phyloP scores from a whole-genome alignment of 2,113 vertebrate genomes.

The Anarhynchus alexandrinus region DNA sequence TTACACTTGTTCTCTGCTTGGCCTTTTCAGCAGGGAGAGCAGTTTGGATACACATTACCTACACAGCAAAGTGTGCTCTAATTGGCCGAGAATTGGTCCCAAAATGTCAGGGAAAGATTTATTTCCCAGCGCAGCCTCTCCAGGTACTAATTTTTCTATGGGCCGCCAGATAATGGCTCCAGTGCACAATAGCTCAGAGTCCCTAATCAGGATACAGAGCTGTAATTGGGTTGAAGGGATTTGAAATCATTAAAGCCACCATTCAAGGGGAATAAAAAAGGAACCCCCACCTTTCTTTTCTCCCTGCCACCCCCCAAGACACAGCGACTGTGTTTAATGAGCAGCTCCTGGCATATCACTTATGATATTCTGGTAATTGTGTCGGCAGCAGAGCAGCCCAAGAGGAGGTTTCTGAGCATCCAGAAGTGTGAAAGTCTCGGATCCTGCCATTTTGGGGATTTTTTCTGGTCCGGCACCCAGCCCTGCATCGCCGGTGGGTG shows the following conservation, averaged over 20 bases:
- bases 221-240: constrained; percentile 83
- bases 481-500: not conserved
- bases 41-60: constrained; percentile 70
- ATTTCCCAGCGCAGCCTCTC: constrained; percentile 74
- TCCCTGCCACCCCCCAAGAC: constrained; percentile 35
- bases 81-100: constrained; percentile 76
- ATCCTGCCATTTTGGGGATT: constrained; percentile 19
- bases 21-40: constrained; percentile 70
- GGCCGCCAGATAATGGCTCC: constrained; percentile 75
- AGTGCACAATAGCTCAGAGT: constrained; percentile 72
- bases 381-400: constrained; percentile 34
- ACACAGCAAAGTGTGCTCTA: constrained; percentile 72
- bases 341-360: constrained; percentile 69
- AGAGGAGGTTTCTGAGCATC: constrained; percentile 17
- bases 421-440: not conserved
- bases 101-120: constrained; percentile 82
- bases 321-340: constrained; percentile 77
- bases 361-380: constrained; percentile 69
- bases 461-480: not conserved
- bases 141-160: constrained; percentile 80
- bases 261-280: constrained; percentile 76
- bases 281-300: constrained; percentile 23
- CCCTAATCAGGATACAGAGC: constrained; percentile 76
- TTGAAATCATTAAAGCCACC: constrained; percentile 80
- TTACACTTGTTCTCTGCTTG: constrained; percentile 54